These are phyloP conservation scores for Apteryx mantelli DNA, from an alignment of 2,113 vertebrate genomes.

Conservation along the genomic window DNA sequence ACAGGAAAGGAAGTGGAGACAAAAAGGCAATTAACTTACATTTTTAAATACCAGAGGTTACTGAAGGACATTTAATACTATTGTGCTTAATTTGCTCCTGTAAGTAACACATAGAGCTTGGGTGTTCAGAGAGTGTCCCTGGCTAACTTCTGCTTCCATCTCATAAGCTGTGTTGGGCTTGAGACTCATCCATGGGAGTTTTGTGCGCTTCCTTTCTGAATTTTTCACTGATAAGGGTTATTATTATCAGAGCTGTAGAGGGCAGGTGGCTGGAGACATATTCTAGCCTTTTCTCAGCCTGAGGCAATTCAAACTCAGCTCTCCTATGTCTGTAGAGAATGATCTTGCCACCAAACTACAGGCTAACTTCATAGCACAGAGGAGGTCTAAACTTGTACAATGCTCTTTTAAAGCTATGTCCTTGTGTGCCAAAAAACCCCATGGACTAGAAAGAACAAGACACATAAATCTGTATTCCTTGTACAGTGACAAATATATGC, in stretches of 20 bases:
- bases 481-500: not conserved
- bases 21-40: not conserved
- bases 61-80: not conserved
- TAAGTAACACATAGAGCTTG: not conserved
- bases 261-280: not conserved
- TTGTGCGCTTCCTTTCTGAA: not conserved
- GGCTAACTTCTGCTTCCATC: not conserved
- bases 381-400: not conserved
- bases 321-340: not conserved
- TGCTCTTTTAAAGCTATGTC: not conserved
- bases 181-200: not conserved
- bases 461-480: not conserved
- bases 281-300: not conserved
- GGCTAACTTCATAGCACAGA: not conserved
- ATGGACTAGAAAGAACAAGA: not conserved
- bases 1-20: not conserved
- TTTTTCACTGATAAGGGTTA: not conserved
- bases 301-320: not conserved
- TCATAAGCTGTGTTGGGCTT: not conserved
- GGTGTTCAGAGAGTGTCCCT: not conserved
- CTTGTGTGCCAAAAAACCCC: not conserved
- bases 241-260: not conserved
- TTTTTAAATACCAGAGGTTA: not conserved
- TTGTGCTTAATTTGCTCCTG: not conserved
- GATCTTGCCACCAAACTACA: not conserved